Evolutionary conservation across 2,797 vertebrate genomes (phyloP).

Genomic region (Tympanoctomys barrerae): DNA sequence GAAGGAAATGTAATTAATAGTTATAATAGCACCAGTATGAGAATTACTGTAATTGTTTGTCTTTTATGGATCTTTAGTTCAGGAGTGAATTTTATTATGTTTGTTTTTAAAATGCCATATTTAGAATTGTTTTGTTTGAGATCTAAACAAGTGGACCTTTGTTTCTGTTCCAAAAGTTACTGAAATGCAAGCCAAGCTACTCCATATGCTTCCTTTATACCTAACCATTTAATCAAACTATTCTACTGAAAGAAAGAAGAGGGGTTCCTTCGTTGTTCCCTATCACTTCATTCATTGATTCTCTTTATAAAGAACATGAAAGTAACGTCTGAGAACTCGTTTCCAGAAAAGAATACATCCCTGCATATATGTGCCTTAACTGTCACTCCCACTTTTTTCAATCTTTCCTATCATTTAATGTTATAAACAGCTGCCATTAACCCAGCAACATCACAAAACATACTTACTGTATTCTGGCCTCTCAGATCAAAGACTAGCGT

Average conservation of each 20-base stretch:
- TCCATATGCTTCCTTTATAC: conserved; percentile 62
- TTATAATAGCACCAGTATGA: conserved; percentile 83
- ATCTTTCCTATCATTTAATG: background rate
- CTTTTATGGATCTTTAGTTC: conserved; percentile 86
- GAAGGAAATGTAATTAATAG: conserved; percentile 86
- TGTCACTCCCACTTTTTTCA: background rate
- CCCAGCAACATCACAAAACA: background rate
- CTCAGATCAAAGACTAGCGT: background rate
- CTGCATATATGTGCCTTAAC: background rate
- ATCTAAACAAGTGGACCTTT: conserved; percentile 67
- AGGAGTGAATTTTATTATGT: conserved; percentile 86
- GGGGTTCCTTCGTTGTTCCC: conserved; percentile 25
- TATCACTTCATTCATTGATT: conserved; percentile 47
- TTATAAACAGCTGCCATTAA: background rate
- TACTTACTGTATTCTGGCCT: background rate
- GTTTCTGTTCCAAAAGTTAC: conserved; percentile 70
- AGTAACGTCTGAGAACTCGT: background rate
- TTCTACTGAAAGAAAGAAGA: conserved; percentile 38
- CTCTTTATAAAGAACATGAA: conserved; percentile 29
- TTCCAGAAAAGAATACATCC: background rate
- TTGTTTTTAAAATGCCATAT: conserved; percentile 87
- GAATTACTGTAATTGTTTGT: conserved; percentile 84
- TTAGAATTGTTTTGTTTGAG: conserved; percentile 84
- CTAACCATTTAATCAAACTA: conserved; percentile 63
- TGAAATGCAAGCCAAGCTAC: conserved; percentile 60